Conservation (phyloP, 2,113 vertebrate genomes). For the human (Homo sapiens) region GRCh38 chr14:49318501-49319000, state of each 20-base stretch:
- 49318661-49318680: not conserved
- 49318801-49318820: not conserved
- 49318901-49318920: fast-evolving
- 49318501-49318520: not conserved
- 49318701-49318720: not conserved
- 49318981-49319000: not conserved
- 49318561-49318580: not conserved
- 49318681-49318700: not conserved
- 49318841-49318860: fast-evolving
- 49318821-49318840: no score
- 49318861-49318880: no score
- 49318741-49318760: not conserved
- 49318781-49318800: not conserved
- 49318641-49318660: not conserved
- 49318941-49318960: not conserved
- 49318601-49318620: slow-evolving; percentile 23
- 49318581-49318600: slow-evolving; percentile 17
- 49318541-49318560: not conserved
- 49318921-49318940: fast-evolving
- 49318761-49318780: not conserved
- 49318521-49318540: not conserved
- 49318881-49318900: no score
- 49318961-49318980: not conserved
- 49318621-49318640: not conserved
- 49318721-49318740: not conserved